phyloP scores from a whole-genome alignment of 2,888 invertebrate species.

The Germaria angustata region DNA sequence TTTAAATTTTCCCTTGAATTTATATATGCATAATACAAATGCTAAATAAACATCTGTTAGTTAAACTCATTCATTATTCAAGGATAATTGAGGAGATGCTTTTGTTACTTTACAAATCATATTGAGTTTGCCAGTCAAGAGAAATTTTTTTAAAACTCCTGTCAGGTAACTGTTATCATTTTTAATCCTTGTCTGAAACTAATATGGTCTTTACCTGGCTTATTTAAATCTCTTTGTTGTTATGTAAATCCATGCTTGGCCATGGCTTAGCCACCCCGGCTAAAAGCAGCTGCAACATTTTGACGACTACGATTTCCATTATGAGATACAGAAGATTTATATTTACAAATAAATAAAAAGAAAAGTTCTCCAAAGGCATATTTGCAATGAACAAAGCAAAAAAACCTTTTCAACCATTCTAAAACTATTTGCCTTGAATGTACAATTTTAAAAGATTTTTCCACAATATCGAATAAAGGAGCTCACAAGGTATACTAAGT shows the following conservation, averaged over 20 bases:
- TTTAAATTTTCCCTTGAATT: slow-evolving; percentile 8
- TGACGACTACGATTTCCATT: too few species aligned
- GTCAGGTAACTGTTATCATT: not conserved
- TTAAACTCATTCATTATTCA: slow-evolving; percentile 29
- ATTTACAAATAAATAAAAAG: too few species aligned
- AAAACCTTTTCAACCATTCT: too few species aligned
- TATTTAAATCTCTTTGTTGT: not conserved
- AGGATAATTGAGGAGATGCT: slow-evolving; percentile 32
- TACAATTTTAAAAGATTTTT: too few species aligned
- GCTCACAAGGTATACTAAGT: too few species aligned
- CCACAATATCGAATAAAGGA: too few species aligned
- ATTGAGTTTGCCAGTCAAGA: not conserved
- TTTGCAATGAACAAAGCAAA: too few species aligned
- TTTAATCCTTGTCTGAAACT: slow-evolving; percentile 7
- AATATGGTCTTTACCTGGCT: not conserved
- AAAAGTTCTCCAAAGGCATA: too few species aligned
- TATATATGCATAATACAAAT: not conserved
- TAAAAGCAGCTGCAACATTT: not conserved
- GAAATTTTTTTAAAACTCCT: not conserved
- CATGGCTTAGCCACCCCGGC: not conserved
- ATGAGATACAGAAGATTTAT: too few species aligned
- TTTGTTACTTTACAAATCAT: not conserved
- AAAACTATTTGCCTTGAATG: too few species aligned
- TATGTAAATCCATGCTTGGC: not conserved
- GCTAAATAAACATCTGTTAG: slow-evolving; percentile 25